Evolutionary conservation across 2,888 invertebrate species (phyloP).

Genomic region (Synergus laeviventris): DNA sequence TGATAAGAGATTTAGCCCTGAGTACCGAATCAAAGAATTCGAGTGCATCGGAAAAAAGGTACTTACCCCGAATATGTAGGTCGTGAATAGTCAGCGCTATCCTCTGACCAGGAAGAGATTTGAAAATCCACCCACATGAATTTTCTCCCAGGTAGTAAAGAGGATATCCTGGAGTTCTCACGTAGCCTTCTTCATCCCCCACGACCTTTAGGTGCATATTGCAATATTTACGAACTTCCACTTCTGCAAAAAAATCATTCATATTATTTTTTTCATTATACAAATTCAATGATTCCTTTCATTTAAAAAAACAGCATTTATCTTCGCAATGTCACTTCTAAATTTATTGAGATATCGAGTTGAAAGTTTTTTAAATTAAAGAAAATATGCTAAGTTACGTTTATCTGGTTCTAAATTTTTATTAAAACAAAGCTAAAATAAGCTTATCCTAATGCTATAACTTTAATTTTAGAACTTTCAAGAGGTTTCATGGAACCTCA

Average conservation of each 20-base stretch:
- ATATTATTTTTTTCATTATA: not conserved
- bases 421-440: too few species aligned
- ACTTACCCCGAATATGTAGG: constrained; percentile 84
- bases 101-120: constrained; percentile 80
- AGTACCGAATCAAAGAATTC: constrained; percentile 12
- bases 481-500: too few species aligned
- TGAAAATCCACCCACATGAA: constrained; percentile 83
- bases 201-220: constrained; percentile 76
- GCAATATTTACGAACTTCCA: constrained; percentile 76
- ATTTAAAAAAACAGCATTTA: too few species aligned
- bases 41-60: constrained; percentile 20
- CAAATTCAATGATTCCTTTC: too few species aligned
- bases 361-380: too few species aligned
- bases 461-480: too few species aligned
- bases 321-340: too few species aligned
- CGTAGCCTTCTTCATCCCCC: constrained; percentile 68
- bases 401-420: too few species aligned
- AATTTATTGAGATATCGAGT: too few species aligned
- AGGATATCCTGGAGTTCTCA: constrained; percentile 83
- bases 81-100: constrained; percentile 83
- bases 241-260: constrained; percentile 71
- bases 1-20: constrained; percentile 19
- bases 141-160: constrained; percentile 83
- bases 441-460: too few species aligned
- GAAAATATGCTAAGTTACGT: too few species aligned